These are phyloP conservation scores for Ectemnius cavifrons DNA, from an alignment of 2,888 invertebrate genomes.

Conservation along the genomic window DNA sequence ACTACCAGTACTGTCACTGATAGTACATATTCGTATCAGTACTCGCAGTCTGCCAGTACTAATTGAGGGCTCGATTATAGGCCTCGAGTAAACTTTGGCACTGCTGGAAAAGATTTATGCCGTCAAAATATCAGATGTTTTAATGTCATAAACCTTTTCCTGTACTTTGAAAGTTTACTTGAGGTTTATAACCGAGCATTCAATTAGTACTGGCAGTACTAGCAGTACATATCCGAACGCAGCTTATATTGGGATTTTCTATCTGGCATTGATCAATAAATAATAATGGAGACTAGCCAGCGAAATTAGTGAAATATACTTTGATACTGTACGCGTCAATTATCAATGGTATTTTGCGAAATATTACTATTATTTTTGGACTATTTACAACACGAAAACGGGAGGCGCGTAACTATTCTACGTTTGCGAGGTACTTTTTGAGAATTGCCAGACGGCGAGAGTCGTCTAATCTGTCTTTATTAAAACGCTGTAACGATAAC, in stretches of 20 bases:
- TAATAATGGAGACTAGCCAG: slow-evolving; percentile 25
- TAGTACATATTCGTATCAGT: too few species aligned
- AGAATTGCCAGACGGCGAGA: slow-evolving; percentile 32
- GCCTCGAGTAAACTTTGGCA: too few species aligned
- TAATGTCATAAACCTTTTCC: too few species aligned
- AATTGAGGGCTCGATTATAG: too few species aligned
- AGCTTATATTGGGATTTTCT: slow-evolving; percentile 9
- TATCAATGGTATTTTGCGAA: slow-evolving; percentile 41
- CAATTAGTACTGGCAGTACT: too few species aligned
- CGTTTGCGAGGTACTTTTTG: slow-evolving; percentile 34
- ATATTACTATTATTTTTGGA: slow-evolving; percentile 42
- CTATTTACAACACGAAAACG: slow-evolving; percentile 33
- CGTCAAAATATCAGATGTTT: too few species aligned
- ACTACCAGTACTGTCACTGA: too few species aligned
- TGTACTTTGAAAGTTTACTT: too few species aligned
- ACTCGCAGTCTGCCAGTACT: too few species aligned
- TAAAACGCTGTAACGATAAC: slow-evolving; percentile 73
- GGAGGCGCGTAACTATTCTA: slow-evolving; percentile 28
- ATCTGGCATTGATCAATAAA: slow-evolving; percentile 23
- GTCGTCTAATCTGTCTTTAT: slow-evolving; percentile 66
- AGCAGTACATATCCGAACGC: too few species aligned
- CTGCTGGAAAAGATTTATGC: too few species aligned
- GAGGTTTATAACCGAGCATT: too few species aligned
- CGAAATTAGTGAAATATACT: slow-evolving; percentile 28
- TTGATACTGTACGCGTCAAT: slow-evolving; percentile 44